Evolutionary conservation across 2,113 vertebrate genomes (phyloP).

Genomic region (Neogobius melanostomus): DNA sequence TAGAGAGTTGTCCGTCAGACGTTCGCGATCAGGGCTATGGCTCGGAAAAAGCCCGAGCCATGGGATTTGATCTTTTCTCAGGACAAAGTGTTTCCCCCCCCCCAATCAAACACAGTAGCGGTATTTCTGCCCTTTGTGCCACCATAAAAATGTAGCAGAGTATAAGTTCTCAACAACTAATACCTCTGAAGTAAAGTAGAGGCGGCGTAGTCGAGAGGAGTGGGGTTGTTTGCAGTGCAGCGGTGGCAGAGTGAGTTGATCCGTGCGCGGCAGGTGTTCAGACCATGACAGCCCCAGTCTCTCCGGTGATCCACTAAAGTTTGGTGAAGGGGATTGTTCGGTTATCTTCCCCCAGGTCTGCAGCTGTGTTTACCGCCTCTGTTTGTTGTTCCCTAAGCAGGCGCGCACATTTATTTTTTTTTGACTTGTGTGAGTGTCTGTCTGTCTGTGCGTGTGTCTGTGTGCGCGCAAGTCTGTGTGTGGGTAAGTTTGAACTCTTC

Average conservation of each 20-base stretch:
- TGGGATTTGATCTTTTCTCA: too few species aligned
- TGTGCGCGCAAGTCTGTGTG: background rate
- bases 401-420: constrained; percentile 61
- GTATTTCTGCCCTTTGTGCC: too few species aligned
- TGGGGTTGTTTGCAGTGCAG: constrained; percentile 33
- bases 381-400: constrained; percentile 91
- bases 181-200: too few species aligned
- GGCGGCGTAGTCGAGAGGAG: constrained; percentile 10
- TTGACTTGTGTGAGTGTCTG: constrained; percentile 1
- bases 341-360: constrained; percentile 80
- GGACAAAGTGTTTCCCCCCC: too few species aligned
- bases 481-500: constrained; percentile 79
- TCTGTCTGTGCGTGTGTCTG: constrained; percentile 38
- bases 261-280: constrained; percentile 72
- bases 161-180: too few species aligned
- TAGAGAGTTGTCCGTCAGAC: too few species aligned
- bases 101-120: too few species aligned
- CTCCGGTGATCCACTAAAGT: constrained; percentile 68
- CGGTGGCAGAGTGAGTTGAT: constrained; percentile 48
- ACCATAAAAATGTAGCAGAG: too few species aligned
- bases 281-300: constrained; percentile 66
- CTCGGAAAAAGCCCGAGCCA: too few species aligned
- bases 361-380: constrained; percentile 91
- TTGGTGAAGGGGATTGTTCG: constrained; percentile 70
- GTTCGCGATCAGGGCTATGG: too few species aligned